These are phyloP conservation scores for Pseudonaja textilis DNA, from an alignment of 2,113 vertebrate genomes.

Conservation along the genomic window DNA sequence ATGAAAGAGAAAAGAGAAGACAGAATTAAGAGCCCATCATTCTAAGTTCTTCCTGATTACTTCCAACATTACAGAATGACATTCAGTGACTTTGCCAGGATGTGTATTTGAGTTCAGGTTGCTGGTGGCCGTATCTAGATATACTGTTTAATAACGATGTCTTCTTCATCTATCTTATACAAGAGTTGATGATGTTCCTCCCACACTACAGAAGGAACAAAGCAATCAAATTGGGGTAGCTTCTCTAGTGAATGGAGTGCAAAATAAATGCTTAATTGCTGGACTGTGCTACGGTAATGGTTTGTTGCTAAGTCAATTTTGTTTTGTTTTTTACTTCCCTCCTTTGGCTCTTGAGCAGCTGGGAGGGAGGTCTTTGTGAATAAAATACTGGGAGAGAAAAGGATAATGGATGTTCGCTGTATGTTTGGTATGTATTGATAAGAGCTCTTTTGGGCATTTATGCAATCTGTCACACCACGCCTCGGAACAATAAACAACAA, in stretches of 20 bases:
- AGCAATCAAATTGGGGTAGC: not conserved
- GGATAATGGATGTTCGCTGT: not conserved
- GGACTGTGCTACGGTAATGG: not conserved
- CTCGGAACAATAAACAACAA: not conserved
- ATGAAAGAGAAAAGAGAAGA: not conserved
- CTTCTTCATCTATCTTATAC: not conserved
- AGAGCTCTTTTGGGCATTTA: not conserved
- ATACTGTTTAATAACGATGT: not conserved
- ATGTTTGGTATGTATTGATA: not conserved
- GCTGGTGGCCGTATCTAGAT: not conserved
- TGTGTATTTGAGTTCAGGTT: not conserved
- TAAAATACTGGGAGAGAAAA: not conserved
- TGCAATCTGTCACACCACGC: not conserved
- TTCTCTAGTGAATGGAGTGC: not conserved
- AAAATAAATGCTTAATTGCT: not conserved
- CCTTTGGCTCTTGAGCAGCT: not conserved
- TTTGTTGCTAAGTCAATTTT: not conserved
- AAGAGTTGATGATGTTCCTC: not conserved
- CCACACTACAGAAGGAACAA: not conserved
- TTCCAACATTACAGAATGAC: not conserved
- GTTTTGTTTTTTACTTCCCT: not conserved
- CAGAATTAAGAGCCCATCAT: not conserved
- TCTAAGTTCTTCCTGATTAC: not conserved
- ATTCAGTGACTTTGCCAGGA: not conserved
- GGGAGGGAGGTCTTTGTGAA: not conserved